Percentiles rank a stretch among this genome's conserved stretches.
These are phyloP conservation scores for Patella vulgata DNA, from an alignment of 1,140 invertebrate genomes.

Conservation along the genomic window DNA sequence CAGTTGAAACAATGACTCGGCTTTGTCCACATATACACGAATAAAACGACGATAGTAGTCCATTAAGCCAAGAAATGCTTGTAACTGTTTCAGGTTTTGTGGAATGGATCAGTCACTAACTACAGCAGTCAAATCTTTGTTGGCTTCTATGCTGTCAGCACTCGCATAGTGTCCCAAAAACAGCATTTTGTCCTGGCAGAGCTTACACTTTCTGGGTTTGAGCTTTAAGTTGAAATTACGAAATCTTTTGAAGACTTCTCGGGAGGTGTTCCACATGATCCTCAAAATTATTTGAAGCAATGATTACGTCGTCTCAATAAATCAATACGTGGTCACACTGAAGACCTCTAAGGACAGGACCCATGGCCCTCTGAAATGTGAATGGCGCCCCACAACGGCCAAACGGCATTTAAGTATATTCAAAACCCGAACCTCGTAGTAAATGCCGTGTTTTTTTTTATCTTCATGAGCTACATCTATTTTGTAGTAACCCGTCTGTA, in stretches of 20 bases:
- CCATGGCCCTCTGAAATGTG: neutral
- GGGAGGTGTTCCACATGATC: too few species aligned
- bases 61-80: slow-evolving; percentile 10
- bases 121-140: neutral
- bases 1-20: neutral
- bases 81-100: neutral
- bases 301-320: too few species aligned
- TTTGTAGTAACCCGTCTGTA: slow-evolving; percentile 71
- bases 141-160: neutral
- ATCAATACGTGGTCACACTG: too few species aligned
- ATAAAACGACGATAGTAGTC: slow-evolving; percentile 28
- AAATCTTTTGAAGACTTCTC: slow-evolving; percentile 24
- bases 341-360: too few species aligned
- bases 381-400: slow-evolving; percentile 3
- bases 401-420: slow-evolving; percentile 31
- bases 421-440: slow-evolving; percentile 25
- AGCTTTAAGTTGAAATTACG: slow-evolving; percentile 23
- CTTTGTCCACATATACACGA: neutral
- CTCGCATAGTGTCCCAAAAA: neutral
- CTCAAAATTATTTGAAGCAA: too few species aligned
- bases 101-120: slow-evolving; percentile 11
- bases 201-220: slow-evolving; percentile 22
- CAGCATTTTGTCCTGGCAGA: neutral
- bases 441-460: slow-evolving; percentile 37
- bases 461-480: too few species aligned